Conservation (phyloP, 2,888 invertebrate species). For the Epinotia brunnichana region DNA sequence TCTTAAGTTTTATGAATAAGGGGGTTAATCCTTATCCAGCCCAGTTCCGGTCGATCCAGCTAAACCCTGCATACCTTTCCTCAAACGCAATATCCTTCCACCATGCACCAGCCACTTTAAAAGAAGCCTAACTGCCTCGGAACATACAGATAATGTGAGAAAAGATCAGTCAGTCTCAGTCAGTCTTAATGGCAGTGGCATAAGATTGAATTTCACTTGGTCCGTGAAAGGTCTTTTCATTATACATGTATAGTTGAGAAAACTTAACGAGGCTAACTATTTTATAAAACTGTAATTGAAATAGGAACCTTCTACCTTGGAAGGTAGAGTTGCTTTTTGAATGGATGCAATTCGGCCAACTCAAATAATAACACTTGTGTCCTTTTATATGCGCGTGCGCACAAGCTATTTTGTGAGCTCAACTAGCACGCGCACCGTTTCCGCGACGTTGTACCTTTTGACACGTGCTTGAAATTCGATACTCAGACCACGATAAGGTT, state of each 20-base stretch:
- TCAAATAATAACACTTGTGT: background rate
- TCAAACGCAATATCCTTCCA: slow-evolving; percentile 32
- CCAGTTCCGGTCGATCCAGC: slow-evolving; percentile 13
- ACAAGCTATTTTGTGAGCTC: slow-evolving; percentile 6
- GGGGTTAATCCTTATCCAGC: slow-evolving; percentile 8
- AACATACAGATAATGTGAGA: background rate
- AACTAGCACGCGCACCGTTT: slow-evolving; percentile 17
- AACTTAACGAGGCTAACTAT: too few relatives aligned
- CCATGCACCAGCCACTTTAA: background rate
- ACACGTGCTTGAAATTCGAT: slow-evolving; percentile 35
- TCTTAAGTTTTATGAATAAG: too few relatives aligned
- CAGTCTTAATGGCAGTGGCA: background rate
- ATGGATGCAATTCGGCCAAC: too few relatives aligned
- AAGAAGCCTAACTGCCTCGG: background rate
- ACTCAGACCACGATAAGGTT: background rate
- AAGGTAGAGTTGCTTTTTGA: too few relatives aligned
- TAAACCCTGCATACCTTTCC: slow-evolving; percentile 25
- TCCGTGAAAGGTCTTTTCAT: background rate
- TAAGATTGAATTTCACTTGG: background rate
- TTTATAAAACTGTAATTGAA: too few relatives aligned
- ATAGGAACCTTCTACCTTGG: too few relatives aligned
- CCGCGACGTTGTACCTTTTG: slow-evolving; percentile 15
- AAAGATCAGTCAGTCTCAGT: background rate
- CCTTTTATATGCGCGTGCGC: background rate
- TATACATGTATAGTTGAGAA: background rate